Evolutionary conservation across 2,113 vertebrate species (phyloP).

Genomic region (Nycticryphes semicollaris): DNA sequence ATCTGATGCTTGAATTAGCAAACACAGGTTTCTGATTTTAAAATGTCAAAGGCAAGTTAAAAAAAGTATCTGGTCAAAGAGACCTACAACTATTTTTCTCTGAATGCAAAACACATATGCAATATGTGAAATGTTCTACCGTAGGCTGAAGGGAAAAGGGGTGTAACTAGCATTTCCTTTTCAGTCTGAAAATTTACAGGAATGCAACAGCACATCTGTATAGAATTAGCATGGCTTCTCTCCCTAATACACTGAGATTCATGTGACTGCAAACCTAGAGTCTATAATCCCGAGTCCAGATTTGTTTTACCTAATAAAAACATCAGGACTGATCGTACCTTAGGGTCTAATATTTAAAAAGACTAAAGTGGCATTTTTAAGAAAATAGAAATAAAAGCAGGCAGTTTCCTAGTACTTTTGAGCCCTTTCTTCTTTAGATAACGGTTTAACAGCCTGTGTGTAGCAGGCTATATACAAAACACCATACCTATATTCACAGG

Average conservation of each 20-base stretch:
- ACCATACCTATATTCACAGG: not conserved
- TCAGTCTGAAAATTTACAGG: slow-evolving; percentile 77
- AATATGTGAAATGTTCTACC: slow-evolving; percentile 62
- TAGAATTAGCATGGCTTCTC: slow-evolving; percentile 72
- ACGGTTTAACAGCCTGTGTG: not conserved
- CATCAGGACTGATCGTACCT: slow-evolving; percentile 40
- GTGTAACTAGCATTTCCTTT: slow-evolving; percentile 80
- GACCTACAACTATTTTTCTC: not conserved
- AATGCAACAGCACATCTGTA: slow-evolving; percentile 79
- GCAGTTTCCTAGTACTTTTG: not conserved
- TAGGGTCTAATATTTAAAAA: slow-evolving; percentile 38
- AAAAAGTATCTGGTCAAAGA: not conserved
- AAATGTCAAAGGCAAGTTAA: not conserved
- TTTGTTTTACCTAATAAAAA: slow-evolving; percentile 58
- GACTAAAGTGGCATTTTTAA: slow-evolving; percentile 22
- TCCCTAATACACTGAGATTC: slow-evolving; percentile 64
- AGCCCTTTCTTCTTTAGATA: slow-evolving; percentile 11
- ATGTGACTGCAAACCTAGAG: slow-evolving; percentile 45
- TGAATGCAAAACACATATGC: slow-evolving; percentile 30
- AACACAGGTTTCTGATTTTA: not conserved
- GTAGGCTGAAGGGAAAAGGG: slow-evolving; percentile 55
- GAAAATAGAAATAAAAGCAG: slow-evolving; percentile 38
- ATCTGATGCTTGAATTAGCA: not conserved
- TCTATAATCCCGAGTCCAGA: slow-evolving; percentile 19
- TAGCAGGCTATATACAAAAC: slow-evolving; percentile 35